Base-by-base conservation (phyloP, 2,888 invertebrate genomes). In the Harmothoe impar region DNA sequence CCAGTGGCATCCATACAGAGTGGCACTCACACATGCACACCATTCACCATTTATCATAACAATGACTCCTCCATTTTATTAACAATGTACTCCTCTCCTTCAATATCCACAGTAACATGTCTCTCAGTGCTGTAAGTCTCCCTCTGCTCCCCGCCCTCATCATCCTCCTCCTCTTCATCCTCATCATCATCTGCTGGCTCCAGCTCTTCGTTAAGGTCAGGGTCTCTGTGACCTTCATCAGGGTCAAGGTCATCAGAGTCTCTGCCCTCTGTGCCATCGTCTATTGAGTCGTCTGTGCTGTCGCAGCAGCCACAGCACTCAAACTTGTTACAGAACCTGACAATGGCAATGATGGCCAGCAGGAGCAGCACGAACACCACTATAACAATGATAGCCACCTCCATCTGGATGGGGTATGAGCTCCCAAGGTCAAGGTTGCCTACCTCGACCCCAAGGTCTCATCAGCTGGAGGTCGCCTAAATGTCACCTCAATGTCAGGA, bases 351-450 rank as follows among this genome's bases (percentile, higher is more conserved):
- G 56, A 89, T 77, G 17, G 86, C 56, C 54, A 91, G 62, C 25
- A 91, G 54, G 29, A 91, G 43, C 33, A 89, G 77, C 35, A 91
- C 89, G 43, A 91, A 91, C 43, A 89, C 91, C 25, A 91, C 91
- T n/a, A 91, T 91, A 12, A 91, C 91, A 54, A 91, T 86, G 35
- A 91, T 91, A 33, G 91, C 91, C 62, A 91, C 89, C 84, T 91
- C 91, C 91, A 91, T 91, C 62, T 62, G 62, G 81, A 81, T 15
- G 72, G 23, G 62, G 62, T 20, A 20, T 3, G 23, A 62, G 62
- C 62, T 62, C 23, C 62, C 62, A n/a, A 62, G 3, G 23, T 62
- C 62, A 62, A 62, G 62, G 62, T 62, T 15, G 15, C 62, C 43
- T 43, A 43, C 43, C 43, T 43, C 43, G 5, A 43, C 43, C 10